Conservation (phyloP, 2,113 vertebrate genomes). For the Serinus canaria region DNA sequence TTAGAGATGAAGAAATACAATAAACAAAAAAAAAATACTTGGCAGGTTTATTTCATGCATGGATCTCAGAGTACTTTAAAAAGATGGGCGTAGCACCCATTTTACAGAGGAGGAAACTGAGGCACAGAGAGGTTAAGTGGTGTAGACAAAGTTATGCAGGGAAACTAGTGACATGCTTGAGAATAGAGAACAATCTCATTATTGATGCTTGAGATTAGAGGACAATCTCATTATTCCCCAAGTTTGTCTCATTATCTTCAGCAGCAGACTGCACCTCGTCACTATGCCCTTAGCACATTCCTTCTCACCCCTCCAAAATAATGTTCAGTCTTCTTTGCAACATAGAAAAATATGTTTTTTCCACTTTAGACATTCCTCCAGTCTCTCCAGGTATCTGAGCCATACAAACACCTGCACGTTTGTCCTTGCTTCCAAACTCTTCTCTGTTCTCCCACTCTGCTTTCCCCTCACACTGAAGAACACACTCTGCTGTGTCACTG, state of each 20-base stretch:
- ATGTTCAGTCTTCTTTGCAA: not conserved
- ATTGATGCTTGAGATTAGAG: constrained; percentile 37
- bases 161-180: constrained; percentile 52
- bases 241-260: not conserved
- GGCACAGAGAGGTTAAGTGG: constrained; percentile 69
- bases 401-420: not conserved
- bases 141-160: constrained; percentile 59
- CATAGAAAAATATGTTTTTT: not conserved
- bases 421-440: not conserved
- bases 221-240: not conserved
- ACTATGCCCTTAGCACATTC: not conserved
- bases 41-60: constrained; percentile 60
- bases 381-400: not conserved
- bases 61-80: constrained; percentile 54
- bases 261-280: not conserved
- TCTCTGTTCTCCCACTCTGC: not conserved
- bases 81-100: constrained; percentile 57
- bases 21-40: constrained; percentile 57
- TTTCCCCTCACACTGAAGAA: not conserved
- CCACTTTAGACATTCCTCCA: not conserved
- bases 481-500: not conserved
- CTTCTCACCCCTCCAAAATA: constrained; percentile 16
- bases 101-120: constrained; percentile 70
- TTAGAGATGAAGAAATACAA: constrained; percentile 56
- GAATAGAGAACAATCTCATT: not conserved